Percentiles rank a stretch among this genome's conserved stretches.
Conservation (phyloP, 2,113 vertebrate species). For the Sciurus niger region DNA sequence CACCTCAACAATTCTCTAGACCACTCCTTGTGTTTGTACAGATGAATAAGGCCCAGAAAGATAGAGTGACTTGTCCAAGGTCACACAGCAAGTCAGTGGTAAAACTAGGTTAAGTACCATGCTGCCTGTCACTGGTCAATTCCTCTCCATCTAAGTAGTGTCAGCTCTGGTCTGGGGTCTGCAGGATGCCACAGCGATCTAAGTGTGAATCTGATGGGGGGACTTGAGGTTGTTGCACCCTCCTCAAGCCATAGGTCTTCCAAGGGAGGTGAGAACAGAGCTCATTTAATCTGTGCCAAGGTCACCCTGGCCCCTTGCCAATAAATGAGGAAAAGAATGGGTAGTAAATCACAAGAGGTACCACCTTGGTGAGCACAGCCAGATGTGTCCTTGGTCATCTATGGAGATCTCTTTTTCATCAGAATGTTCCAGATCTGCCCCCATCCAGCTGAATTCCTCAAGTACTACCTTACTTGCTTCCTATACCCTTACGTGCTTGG, state of each 20-base stretch:
- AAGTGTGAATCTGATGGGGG: neutral
- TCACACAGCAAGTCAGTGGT: neutral
- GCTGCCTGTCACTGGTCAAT: neutral
- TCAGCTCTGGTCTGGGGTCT: neutral
- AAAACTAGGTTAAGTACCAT: conserved; percentile 6
- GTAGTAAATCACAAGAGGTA: neutral
- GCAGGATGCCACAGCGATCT: neutral
- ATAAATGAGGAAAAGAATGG: neutral
- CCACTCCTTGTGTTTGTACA: neutral
- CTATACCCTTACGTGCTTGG: accelerated
- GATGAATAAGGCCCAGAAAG: conserved; percentile 31
- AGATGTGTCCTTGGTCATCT: neutral
- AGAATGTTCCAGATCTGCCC: neutral
- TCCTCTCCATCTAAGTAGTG: neutral
- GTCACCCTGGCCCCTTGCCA: neutral
- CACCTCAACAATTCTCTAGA: neutral
- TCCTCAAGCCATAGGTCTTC: neutral
- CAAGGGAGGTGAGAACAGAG: neutral
- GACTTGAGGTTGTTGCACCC: neutral
- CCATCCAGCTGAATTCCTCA: neutral
- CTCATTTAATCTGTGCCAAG: neutral
- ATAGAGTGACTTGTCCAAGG: conserved; percentile 42
- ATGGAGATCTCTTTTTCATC: neutral
- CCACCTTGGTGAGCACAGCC: neutral
- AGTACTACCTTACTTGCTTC: neutral